These are phyloP conservation scores for Xyliphius kryptos DNA, from an alignment of 2,113 vertebrate genomes.

Conservation along the genomic window DNA sequence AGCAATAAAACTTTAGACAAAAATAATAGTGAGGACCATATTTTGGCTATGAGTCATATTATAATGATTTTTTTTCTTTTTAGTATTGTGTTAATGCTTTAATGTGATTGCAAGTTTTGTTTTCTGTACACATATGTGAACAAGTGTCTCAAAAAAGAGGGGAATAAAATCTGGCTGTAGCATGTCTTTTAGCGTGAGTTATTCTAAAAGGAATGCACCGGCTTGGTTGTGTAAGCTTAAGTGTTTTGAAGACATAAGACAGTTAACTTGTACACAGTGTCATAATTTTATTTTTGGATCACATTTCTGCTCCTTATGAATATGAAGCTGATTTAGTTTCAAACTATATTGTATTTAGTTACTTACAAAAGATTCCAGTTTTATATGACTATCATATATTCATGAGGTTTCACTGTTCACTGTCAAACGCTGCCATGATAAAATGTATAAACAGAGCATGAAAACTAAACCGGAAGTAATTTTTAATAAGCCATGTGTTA, in stretches of 20 bases:
- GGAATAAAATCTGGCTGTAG: neutral
- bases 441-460: too few species aligned
- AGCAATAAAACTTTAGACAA: slow-evolving; percentile 1
- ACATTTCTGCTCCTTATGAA: slow-evolving; percentile 7
- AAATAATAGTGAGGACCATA: slow-evolving; percentile 4
- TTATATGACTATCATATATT: neutral
- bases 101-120: neutral
- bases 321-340: neutral
- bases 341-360: neutral
- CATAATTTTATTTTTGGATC: neutral
- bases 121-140: too few species aligned
- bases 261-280: slow-evolving; percentile 4
- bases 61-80: neutral
- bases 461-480: too few species aligned
- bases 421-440: neutral
- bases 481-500: too few species aligned
- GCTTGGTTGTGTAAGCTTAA: slow-evolving; percentile 23
- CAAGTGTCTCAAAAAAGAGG: too few species aligned
- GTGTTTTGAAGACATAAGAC: slow-evolving; percentile 16
- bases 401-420: neutral
- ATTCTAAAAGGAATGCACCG: slow-evolving; percentile 19
- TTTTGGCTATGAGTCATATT: neutral
- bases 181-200: neutral
- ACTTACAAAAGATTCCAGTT: neutral
- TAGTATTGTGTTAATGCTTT: neutral